Conservation (phyloP, 2,888 invertebrate species). For the Eubasilissa splendida region DNA sequence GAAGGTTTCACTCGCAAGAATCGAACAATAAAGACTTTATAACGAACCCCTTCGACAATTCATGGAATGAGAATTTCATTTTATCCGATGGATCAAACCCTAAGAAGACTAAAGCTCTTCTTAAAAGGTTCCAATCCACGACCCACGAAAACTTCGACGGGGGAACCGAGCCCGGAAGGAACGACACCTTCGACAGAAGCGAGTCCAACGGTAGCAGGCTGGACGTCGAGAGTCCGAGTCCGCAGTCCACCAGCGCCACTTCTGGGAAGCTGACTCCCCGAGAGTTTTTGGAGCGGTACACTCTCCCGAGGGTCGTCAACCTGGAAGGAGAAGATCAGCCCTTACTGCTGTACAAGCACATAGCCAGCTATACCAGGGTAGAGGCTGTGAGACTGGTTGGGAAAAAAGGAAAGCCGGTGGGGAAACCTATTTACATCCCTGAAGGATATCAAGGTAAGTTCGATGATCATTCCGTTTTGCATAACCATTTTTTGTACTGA, state of each 20-base stretch:
- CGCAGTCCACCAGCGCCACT: constrained; percentile 53
- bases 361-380: constrained; percentile 76
- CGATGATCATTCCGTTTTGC: too few species aligned
- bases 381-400: constrained; percentile 75
- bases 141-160: constrained; percentile 48
- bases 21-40: constrained; percentile 66
- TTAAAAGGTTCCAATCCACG: constrained; percentile 51
- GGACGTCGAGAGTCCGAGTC: constrained; percentile 50
- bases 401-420: constrained; percentile 73
- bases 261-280: constrained; percentile 62
- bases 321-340: constrained; percentile 74
- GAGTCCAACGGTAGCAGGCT: constrained; percentile 51
- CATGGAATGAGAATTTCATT: constrained; percentile 67
- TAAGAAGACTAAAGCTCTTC: constrained; percentile 60
- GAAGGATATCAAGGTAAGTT: constrained; percentile 77
- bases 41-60: constrained; percentile 66
- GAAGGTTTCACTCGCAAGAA: constrained; percentile 67
- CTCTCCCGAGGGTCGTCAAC: constrained; percentile 75
- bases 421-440: constrained; percentile 76
- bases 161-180: constrained; percentile 59
- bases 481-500: too few species aligned
- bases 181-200: constrained; percentile 55
- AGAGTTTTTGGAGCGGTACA: constrained; percentile 76
- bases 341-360: constrained; percentile 75
- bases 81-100: constrained; percentile 64